Conservation (phyloP, 1,140 invertebrate species). For the Gonioctena quinquepunctata region DNA sequence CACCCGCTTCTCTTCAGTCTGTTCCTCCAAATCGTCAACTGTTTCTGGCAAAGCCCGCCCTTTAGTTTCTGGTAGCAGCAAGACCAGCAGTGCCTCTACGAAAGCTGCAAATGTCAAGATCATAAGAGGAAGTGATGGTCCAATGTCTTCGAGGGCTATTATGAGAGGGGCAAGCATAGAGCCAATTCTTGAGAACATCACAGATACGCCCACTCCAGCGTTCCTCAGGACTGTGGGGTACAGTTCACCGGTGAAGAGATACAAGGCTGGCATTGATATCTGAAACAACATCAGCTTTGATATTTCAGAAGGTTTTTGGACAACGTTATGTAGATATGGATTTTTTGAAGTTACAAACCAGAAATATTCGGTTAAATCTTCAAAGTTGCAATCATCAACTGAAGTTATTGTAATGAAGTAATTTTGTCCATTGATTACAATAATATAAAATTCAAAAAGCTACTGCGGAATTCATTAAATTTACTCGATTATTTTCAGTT, state of each 20-base stretch:
- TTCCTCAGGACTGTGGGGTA: constrained; percentile 72
- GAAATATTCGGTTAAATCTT: too few species aligned
- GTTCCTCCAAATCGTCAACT: constrained; percentile 69
- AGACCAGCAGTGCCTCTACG: constrained; percentile 63
- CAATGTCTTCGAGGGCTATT: constrained; percentile 62
- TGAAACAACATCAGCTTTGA: too few species aligned
- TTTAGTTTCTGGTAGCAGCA: constrained; percentile 75
- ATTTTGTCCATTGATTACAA: too few species aligned
- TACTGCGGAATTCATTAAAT: too few species aligned
- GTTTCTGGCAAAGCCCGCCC: constrained; percentile 74
- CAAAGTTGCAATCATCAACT: too few species aligned
- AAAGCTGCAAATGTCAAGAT: constrained; percentile 64
- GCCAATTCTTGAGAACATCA: constrained; percentile 67
- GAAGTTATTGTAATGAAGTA: too few species aligned
- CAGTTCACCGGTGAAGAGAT: constrained; percentile 69
- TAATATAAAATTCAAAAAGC: too few species aligned
- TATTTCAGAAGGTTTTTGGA: too few species aligned
- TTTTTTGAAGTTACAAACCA: too few species aligned
- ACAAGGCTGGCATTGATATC: constrained; percentile 45
- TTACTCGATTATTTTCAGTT: too few species aligned
- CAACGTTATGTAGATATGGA: too few species aligned
- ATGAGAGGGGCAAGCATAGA: constrained; percentile 69
- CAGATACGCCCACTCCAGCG: constrained; percentile 64
- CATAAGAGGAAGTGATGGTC: constrained; percentile 64
- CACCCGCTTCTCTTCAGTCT: background rate